Percentiles rank a stretch among this genome's conserved stretches.
phyloP scores from a whole-genome alignment of 1,140 invertebrate species.

The Steinernema khuongi region DNA sequence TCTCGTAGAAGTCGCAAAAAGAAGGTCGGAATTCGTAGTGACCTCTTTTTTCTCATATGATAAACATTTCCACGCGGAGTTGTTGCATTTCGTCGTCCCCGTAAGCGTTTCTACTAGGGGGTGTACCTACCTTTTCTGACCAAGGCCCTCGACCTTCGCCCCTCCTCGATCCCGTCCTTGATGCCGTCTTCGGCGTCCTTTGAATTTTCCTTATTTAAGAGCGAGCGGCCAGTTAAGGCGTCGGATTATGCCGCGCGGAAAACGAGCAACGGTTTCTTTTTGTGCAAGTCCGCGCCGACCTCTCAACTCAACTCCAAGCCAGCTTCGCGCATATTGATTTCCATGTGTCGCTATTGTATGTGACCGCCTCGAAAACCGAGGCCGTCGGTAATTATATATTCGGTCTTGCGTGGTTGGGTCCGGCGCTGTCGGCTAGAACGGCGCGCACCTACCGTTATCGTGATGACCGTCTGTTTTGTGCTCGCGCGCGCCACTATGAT shows the following conservation, averaged over 20 bases:
- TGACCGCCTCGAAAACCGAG: background rate
- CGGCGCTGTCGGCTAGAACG: background rate
- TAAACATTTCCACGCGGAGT: background rate
- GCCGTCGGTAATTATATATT: conserved; percentile 10
- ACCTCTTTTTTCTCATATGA: background rate
- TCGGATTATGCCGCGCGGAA: background rate
- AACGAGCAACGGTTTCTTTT: background rate
- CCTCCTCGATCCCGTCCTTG: background rate
- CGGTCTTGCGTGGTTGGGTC: background rate
- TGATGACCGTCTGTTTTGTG: conserved; percentile 6
- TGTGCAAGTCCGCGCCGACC: background rate
- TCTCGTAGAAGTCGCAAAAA: no score
- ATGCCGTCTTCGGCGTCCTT: background rate
- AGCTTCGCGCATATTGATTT: conserved; percentile 5
- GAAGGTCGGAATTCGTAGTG: background rate
- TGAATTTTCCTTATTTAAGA: background rate
- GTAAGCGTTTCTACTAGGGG: background rate
- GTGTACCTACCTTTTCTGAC: background rate
- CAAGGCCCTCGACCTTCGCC: background rate
- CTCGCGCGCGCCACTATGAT: background rate
- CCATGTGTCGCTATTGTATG: conserved; percentile 9
- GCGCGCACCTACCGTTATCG: background rate
- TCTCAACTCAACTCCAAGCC: no score
- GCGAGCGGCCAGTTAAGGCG: background rate
- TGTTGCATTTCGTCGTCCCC: background rate